Conservation (phyloP, 2,888 invertebrate genomes). For the Conops quadrifasciatus region DNA sequence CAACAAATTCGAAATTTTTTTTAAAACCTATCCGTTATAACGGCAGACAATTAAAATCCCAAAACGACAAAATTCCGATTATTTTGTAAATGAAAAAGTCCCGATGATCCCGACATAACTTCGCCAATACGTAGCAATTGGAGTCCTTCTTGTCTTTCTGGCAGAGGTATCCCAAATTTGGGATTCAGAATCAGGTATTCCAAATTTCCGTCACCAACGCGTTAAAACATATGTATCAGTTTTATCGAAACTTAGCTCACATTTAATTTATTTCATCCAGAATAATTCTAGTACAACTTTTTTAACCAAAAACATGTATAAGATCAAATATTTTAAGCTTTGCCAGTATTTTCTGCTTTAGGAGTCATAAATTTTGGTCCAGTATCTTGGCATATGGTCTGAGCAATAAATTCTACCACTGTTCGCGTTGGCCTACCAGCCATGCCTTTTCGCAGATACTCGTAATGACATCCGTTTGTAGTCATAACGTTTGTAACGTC, state of each 20-base stretch:
- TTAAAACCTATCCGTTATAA: too few species aligned
- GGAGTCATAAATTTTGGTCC: conserved; percentile 46
- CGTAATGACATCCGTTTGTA: conserved; percentile 71
- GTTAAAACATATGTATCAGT: too few species aligned
- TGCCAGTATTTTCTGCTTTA: not conserved
- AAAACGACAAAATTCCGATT: too few species aligned
- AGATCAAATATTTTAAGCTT: conserved; percentile 49
- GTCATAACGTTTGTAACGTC: conserved; percentile 80
- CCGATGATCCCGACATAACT: too few species aligned
- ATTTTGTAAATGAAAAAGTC: too few species aligned
- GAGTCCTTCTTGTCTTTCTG: too few species aligned
- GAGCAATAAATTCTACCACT: conserved; percentile 75
- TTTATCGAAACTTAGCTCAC: conserved; percentile 3
- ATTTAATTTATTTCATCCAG: conserved; percentile 35
- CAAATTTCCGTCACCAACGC: too few species aligned
- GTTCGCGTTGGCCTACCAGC: conserved; percentile 79
- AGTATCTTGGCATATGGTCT: conserved; percentile 65
- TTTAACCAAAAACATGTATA: not conserved
- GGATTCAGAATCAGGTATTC: too few species aligned
- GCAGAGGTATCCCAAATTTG: too few species aligned
- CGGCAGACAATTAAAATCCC: too few species aligned
- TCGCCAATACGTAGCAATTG: too few species aligned
- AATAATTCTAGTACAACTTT: conserved; percentile 22
- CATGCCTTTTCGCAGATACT: conserved; percentile 74
- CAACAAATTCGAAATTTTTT: too few species aligned